These are phyloP conservation scores for Lytechinus variegatus DNA, from an alignment of 35 echinoderm and acorn worm species.

Conservation along the genomic window DNA sequence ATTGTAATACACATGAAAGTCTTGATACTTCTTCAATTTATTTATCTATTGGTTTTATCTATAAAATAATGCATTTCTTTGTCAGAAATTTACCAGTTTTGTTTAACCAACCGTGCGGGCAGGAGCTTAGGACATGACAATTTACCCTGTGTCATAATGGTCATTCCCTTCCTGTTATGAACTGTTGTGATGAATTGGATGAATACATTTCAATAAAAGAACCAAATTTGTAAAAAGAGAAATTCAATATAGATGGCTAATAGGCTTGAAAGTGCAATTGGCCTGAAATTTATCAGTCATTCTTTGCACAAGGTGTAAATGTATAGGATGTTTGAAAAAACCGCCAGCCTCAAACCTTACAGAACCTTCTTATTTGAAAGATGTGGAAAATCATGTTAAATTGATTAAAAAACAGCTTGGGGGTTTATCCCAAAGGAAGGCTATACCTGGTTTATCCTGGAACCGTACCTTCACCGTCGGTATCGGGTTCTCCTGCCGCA, in stretches of 20 bases:
- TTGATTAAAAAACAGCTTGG: conserved; percentile 12
- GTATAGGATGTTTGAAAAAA: background rate
- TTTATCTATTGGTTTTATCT: no score
- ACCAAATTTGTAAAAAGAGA: background rate
- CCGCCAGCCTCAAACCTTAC: background rate
- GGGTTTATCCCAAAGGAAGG: background rate
- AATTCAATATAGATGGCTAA: background rate
- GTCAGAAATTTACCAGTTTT: no score
- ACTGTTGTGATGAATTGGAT: no score
- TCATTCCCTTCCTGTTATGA: no score
- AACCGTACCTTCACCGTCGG: background rate
- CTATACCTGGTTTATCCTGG: background rate
- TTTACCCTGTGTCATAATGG: no score
- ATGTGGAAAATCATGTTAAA: background rate
- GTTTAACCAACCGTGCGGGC: no score
- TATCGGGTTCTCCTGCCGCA: background rate
- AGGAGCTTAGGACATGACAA: no score
- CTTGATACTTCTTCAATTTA: no score
- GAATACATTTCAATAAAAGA: background rate
- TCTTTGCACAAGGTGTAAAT: background rate
- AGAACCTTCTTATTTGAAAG: background rate
- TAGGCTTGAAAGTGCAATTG: background rate
- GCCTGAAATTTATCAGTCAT: background rate
- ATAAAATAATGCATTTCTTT: no score
- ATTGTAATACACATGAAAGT: no score